Percentiles rank a stretch among this genome's conserved stretches.
These are phyloP conservation scores for Formicarius rufipectus DNA, from an alignment of 2,113 vertebrate species.

Conservation along the genomic window DNA sequence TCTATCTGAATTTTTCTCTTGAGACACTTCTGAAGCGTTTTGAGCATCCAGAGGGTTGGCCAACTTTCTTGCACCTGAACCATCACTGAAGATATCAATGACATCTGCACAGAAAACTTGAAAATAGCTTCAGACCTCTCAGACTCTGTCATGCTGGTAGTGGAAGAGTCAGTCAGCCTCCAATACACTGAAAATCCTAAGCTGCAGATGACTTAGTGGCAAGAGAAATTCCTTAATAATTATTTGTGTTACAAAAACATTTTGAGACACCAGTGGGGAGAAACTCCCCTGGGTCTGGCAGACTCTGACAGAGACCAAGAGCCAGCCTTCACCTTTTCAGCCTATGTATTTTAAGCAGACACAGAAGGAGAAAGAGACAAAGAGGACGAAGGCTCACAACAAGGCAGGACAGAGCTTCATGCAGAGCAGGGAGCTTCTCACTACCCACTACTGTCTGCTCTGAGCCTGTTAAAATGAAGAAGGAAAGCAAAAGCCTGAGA, in stretches of 20 bases:
- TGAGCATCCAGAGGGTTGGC: not conserved
- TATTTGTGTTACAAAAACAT: not conserved
- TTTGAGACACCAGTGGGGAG: not conserved
- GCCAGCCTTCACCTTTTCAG: not conserved
- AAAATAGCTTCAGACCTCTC: not conserved
- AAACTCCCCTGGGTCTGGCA: not conserved
- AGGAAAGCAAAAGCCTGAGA: not conserved
- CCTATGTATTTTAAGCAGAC: not conserved
- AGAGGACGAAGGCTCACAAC: not conserved
- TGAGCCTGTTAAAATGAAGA: accelerated
- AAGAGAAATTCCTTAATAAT: not conserved
- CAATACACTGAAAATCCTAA: not conserved
- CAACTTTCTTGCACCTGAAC: not conserved
- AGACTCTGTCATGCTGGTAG: not conserved
- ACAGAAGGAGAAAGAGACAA: not conserved
- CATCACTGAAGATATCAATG: not conserved
- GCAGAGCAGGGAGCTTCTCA: not conserved
- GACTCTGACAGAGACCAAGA: not conserved
- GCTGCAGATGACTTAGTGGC: not conserved
- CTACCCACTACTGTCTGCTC: not conserved
- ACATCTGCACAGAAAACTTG: not conserved
- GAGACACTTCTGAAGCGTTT: not conserved
- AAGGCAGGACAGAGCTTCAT: not conserved
- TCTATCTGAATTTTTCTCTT: not conserved
- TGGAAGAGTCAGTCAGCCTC: not conserved